Evolutionary conservation across 2,113 vertebrate species (phyloP).

Genomic region (Prolemur simus): DNA sequence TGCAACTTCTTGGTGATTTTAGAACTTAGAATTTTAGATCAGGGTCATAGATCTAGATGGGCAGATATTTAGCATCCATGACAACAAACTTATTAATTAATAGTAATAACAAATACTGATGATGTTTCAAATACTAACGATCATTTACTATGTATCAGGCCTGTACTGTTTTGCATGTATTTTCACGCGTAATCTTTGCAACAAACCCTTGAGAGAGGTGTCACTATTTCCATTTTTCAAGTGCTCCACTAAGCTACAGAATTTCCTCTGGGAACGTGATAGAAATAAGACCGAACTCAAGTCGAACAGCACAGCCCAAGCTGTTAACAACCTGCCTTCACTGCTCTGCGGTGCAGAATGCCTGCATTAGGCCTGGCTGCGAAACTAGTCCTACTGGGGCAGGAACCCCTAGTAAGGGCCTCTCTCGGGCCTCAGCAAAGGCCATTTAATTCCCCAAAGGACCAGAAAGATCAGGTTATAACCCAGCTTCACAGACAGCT

Average conservation of each 20-base stretch:
- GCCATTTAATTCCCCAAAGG: background rate
- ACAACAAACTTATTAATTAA: slow-evolving; percentile 16
- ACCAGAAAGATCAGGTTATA: background rate
- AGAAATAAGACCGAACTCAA: background rate
- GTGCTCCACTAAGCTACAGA: slow-evolving; percentile 2
- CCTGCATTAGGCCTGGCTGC: background rate
- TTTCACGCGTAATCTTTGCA: background rate
- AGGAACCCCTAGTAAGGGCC: background rate
- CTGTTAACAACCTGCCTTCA: background rate
- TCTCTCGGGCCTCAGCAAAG: background rate
- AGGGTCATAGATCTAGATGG: background rate
- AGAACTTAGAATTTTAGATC: background rate
- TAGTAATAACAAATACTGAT: background rate
- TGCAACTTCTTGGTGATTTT: slow-evolving; percentile 6
- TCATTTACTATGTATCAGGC: background rate
- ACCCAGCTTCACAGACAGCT: background rate
- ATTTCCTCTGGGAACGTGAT: background rate
- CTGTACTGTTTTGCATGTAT: background rate
- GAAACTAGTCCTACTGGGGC: background rate
- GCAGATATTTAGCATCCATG: background rate
- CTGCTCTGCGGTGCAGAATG: background rate
- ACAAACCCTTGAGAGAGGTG: background rate
- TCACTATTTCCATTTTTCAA: background rate
- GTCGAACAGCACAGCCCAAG: background rate
- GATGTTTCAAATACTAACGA: background rate